Base-by-base conservation (phyloP, 2,113 vertebrate species). In the Holacanthus passer region DNA sequence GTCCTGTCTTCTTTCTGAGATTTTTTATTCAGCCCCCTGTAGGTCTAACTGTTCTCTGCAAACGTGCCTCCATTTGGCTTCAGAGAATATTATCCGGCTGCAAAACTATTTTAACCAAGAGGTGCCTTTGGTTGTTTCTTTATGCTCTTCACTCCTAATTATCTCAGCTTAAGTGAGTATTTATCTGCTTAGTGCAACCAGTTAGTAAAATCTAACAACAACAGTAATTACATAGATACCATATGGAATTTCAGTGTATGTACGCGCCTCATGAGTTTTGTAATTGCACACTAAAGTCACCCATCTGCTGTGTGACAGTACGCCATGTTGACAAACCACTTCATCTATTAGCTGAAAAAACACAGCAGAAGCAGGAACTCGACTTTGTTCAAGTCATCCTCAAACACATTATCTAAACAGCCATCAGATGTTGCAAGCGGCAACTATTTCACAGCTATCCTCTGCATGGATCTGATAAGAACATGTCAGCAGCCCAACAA, bases 401-500 rank as follows among this genome's bases (percentile, higher is more conserved):
- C 50, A 7, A 7, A 41, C 53, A 12, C 17, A 16, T 12, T 62
- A 88, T 89, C 83, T 79, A 3, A 83, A 64, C 78, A 56, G 53
- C 59, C 65, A 88, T 84, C 64, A 53, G 72, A 71, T 70, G 79
- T 74, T 59, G 77, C 67, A 80, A 90, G 58, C 37, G 53, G 7
- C 19, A 56, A 37, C 67, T 81, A 69, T 68, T 79, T 84, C 86
- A 47, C 85, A 87, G 55, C 55, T 22, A 39, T 66, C 39, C 0
- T 81, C 86, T 83, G 77, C 50, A 14, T 14, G 27, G 71, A 82
- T 80, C 86, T 82, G 81, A 89, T 84, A 84, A 87, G 64, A 63
- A 35, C 48, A 45, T 66, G 81, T 87, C 69, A 63, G 78, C 85
- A 60, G 85, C 27, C 37, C 1, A 16, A 56, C 58, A 14, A 48